These are phyloP conservation scores for Trachymyrmex cornetzi DNA, from an alignment of 1,140 invertebrate species.

Conservation along the genomic window DNA sequence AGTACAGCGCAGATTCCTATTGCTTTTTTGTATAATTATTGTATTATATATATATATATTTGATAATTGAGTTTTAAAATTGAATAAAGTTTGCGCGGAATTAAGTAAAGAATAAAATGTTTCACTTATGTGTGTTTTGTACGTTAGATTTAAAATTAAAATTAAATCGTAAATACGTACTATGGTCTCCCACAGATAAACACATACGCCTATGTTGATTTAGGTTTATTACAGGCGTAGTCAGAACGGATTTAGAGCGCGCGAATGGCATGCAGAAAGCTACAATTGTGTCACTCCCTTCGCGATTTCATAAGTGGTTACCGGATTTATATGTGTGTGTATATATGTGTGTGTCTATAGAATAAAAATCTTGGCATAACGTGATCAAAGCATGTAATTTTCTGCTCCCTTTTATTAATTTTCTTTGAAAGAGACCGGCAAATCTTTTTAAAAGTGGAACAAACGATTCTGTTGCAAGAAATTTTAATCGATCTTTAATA, in stretches of 20 bases:
- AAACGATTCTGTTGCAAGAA: neutral
- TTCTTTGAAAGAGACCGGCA: neutral
- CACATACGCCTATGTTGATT: conserved; percentile 1
- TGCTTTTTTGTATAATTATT: no score
- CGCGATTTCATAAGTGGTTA: conserved; percentile 37
- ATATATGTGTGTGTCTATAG: neutral
- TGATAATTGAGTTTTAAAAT: conserved; percentile 3
- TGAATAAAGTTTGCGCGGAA: neutral
- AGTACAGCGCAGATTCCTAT: no score
- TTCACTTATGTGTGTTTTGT: neutral
- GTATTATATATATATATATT: no score
- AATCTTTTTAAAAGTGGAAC: conserved; percentile 3
- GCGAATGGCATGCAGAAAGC: conserved; percentile 50
- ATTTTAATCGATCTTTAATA: neutral
- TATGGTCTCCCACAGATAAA: neutral
- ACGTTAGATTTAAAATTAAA: neutral
- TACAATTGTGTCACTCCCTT: conserved; percentile 48
- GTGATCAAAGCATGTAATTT: conserved; percentile 31
- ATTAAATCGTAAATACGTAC: neutral
- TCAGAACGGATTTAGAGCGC: conserved; percentile 51
- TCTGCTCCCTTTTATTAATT: conserved; percentile 42
- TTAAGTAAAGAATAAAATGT: neutral
- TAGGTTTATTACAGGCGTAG: conserved; percentile 38
- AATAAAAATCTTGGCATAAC: conserved; percentile 15
- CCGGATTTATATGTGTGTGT: neutral